Base-by-base conservation (phyloP, 2,113 vertebrate genomes). In the Potamarius usumacintae region DNA sequence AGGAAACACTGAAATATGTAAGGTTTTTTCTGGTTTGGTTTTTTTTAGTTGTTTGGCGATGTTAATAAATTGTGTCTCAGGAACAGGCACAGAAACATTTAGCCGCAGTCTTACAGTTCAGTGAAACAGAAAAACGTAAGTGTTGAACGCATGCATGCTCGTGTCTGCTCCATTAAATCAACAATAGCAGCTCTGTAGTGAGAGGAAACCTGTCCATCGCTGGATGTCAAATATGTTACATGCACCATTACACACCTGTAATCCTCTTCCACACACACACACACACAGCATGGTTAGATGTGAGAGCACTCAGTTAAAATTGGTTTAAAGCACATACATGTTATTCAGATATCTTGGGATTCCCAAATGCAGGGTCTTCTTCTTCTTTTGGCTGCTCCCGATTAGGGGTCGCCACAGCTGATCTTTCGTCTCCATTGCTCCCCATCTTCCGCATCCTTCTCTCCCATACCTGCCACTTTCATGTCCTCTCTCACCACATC, bases 181-280 rank as follows among this genome's bases (percentile, higher is more conserved):
- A 82, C 86, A 86, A 86, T 81, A 86, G 65, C 53, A 57, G 77
- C 30, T 74, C 57, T 74, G 69, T 74, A 83, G 86, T 48, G 53
- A 83, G 69, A 87, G 80, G 67, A 87, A 87, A 87, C 69, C 80
- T 87, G 86, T 83, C 86, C 80, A 83, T 87, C 57, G 80, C 69
- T 83, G 80, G 80, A 60, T 87, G 86, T 87, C 63, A 87, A 83
- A 87, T 72, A 60, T 72, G 79, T 87, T 87, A 87, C 86, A 87
- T 42, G 60, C 80, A 63, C 80, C 86, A 87, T 87, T 87, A 87
- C 67, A 87, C 86, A 83, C 86, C 86, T 87, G 86, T 87, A 87
- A 87, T 87, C 86, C 67, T 18, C 18, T 76, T 76, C 15, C 86
- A 87, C 86, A 30, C 79, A 55, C 20, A 79, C 74, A 79, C 76